phyloP scores from a whole-genome alignment of 2,797 vertebrate genomes.

The Cyprinodon diabolis region DNA sequence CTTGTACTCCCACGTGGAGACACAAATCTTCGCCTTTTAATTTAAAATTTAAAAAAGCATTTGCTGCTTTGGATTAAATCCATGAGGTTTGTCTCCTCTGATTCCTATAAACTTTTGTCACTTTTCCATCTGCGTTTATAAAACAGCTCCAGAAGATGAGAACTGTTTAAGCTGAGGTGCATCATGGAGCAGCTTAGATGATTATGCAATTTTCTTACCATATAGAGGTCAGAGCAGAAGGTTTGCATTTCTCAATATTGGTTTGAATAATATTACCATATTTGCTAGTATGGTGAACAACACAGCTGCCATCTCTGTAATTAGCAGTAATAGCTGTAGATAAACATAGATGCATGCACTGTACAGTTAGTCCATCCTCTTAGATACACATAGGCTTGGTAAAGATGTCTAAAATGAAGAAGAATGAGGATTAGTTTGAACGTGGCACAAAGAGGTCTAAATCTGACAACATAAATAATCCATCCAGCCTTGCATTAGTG shows the following conservation, averaged over 20 bases:
- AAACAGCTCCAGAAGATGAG: neutral
- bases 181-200: neutral
- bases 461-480: too few species aligned
- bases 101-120: neutral
- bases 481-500: too few species aligned
- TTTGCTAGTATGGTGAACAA: too few species aligned
- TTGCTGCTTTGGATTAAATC: neutral
- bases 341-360: neutral
- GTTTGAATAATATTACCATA: too few species aligned
- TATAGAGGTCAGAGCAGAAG: too few species aligned
- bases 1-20: slow-evolving; percentile 25
- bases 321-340: neutral
- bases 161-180: neutral
- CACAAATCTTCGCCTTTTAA: slow-evolving; percentile 33
- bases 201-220: too few species aligned
- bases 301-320: neutral
- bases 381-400: neutral
- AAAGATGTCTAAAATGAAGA: too few species aligned
- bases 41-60: slow-evolving; percentile 42
- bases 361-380: neutral
- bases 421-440: too few species aligned
- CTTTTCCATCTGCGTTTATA: slow-evolving; percentile 6
- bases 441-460: too few species aligned
- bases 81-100: neutral
- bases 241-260: too few species aligned